Evolutionary conservation across 1,140 invertebrate species (phyloP).

Genomic region (Yoshiicerus persimilis): DNA sequence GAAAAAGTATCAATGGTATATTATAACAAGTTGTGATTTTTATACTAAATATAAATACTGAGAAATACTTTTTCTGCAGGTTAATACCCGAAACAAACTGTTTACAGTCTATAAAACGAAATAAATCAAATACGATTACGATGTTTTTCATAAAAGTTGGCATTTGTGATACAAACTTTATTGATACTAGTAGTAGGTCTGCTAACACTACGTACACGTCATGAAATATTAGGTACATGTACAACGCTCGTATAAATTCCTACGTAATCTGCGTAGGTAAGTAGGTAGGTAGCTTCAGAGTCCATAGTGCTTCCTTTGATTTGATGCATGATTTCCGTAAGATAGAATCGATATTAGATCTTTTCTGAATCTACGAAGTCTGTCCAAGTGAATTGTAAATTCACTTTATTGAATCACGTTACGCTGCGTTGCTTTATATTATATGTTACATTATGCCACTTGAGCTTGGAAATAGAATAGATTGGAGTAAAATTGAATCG

Average conservation of each 20-base stretch:
- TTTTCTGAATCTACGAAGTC: neutral
- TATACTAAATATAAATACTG: neutral
- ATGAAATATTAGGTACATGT: no score
- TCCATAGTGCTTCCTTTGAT: neutral
- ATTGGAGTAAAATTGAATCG: neutral
- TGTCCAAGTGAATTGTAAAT: neutral
- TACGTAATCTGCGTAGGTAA: neutral
- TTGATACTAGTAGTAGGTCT: neutral
- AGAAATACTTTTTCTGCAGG: neutral
- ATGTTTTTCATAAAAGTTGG: neutral
- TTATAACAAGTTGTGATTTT: neutral
- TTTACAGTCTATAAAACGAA: neutral
- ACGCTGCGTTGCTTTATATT: neutral
- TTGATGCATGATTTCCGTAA: neutral
- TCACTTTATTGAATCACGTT: conserved; percentile 4
- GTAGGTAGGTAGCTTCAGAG: neutral
- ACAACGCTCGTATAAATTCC: no score
- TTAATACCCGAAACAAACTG: neutral
- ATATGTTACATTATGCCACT: neutral
- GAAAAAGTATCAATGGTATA: neutral
- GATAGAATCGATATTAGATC: neutral
- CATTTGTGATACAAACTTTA: neutral
- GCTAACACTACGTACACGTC: neutral
- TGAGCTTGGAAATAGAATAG: neutral
- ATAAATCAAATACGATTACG: neutral